Evolutionary conservation across 2,888 invertebrate genomes (phyloP).

Genomic region (Eurytoma adleriae): DNA sequence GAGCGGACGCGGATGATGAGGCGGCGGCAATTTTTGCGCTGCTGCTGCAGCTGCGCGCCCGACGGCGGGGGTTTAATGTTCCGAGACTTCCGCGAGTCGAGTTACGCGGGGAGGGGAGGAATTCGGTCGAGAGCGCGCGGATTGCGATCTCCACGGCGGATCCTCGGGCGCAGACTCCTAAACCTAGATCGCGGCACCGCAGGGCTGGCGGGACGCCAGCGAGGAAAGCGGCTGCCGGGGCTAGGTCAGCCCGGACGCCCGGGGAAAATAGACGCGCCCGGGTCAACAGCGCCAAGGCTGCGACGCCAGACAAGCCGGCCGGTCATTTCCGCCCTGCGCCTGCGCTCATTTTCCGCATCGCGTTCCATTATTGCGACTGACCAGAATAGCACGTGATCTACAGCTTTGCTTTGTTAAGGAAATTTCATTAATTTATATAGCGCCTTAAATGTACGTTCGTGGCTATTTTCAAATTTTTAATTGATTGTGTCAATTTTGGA

Average conservation of each 20-base stretch:
- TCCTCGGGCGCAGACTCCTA: neutral
- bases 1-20: neutral
- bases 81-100: constrained; percentile 63
- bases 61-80: constrained; percentile 60
- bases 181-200: constrained; percentile 8
- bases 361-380: too few relatives aligned
- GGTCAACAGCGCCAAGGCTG: constrained; percentile 8
- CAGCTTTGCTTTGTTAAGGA: too few relatives aligned
- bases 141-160: neutral
- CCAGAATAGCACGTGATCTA: too few relatives aligned
- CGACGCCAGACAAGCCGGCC: neutral
- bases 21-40: constrained; percentile 41
- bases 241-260: constrained; percentile 21
- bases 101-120: constrained; percentile 57
- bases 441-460: too few relatives aligned
- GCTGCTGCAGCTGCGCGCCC: constrained; percentile 36
- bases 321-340: constrained; percentile 3
- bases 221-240: neutral
- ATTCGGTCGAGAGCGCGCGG: constrained; percentile 24
- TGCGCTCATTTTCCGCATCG: too few relatives aligned
- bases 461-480: too few relatives aligned
- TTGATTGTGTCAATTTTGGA: too few relatives aligned
- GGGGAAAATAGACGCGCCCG: neutral
- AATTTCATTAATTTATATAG: too few relatives aligned
- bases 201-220: constrained; percentile 4